Conservation (phyloP, 2,797 vertebrate species). For the Pseudomugil gertrudae region DNA sequence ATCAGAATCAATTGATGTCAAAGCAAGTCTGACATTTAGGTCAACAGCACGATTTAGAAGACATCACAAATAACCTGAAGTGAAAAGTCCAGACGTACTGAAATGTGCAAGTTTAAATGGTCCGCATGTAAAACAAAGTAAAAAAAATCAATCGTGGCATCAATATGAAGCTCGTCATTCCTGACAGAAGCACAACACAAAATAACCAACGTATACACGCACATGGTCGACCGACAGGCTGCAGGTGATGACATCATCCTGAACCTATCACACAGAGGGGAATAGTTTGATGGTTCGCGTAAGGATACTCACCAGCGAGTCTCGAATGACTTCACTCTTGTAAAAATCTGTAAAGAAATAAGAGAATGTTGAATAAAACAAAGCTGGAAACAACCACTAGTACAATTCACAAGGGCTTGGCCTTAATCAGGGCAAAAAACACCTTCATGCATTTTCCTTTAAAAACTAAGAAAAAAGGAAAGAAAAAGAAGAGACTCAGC, state of each 20-base stretch:
- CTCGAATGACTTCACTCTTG: constrained; percentile 96
- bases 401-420: neutral
- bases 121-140: too few species aligned
- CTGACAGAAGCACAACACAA: neutral
- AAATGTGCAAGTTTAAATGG: too few species aligned
- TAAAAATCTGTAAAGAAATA: constrained; percentile 89
- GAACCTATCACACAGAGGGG: neutral
- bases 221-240: neutral
- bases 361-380: constrained; percentile 34
- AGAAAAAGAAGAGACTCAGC: neutral
- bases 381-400: neutral
- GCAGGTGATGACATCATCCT: constrained; percentile 15
- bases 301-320: constrained; percentile 93
- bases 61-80: neutral
- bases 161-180: neutral
- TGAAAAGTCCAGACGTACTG: neutral
- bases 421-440: neutral
- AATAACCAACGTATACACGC: neutral
- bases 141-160: too few species aligned
- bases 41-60: constrained; percentile 2
- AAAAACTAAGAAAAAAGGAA: neutral
- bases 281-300: constrained; percentile 13
- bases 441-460: neutral
- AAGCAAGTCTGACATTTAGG: constrained; percentile 11
- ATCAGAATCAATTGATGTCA: constrained; percentile 17